phyloP scores from a whole-genome alignment of 2,888 invertebrate species.

The Trissolcus brochymenae region DNA sequence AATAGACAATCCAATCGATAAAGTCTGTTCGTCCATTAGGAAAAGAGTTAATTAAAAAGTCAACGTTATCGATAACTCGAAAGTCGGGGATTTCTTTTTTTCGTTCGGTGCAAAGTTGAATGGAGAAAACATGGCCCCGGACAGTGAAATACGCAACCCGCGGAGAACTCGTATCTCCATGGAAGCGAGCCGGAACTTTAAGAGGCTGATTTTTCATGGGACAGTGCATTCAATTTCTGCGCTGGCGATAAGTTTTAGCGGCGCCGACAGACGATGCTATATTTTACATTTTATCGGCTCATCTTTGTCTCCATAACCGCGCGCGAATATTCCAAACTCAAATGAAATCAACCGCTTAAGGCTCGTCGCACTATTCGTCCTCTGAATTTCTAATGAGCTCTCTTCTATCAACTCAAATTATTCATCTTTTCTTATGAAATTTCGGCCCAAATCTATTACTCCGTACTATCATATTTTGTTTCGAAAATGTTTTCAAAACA shows the following conservation, averaged over 20 bases:
- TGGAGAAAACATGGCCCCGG: slow-evolving; percentile 49
- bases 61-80: slow-evolving; percentile 34
- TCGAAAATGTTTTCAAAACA: too few species aligned
- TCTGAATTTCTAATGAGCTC: slow-evolving; percentile 27
- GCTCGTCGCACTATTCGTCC: too few species aligned
- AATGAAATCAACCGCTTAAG: too few species aligned
- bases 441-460: neutral
- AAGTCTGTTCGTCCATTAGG: too few species aligned
- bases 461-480: too few species aligned
- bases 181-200: slow-evolving; percentile 57
- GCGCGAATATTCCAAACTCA: slow-evolving; percentile 26
- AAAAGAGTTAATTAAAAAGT: slow-evolving; percentile 29
- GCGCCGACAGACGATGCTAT: slow-evolving; percentile 55
- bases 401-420: too few species aligned
- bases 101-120: neutral
- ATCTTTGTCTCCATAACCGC: slow-evolving; percentile 47
- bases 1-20: too few species aligned
- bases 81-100: too few species aligned
- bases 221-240: slow-evolving; percentile 60
- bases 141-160: slow-evolving; percentile 57
- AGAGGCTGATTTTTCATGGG: slow-evolving; percentile 59
- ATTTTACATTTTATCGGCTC: slow-evolving; percentile 59
- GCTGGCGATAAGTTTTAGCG: slow-evolving; percentile 55
- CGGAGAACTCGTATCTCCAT: slow-evolving; percentile 55
- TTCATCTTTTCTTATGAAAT: neutral